phyloP scores from a whole-genome alignment of 2,888 invertebrate species.

The Lampropteryx suffumata region DNA sequence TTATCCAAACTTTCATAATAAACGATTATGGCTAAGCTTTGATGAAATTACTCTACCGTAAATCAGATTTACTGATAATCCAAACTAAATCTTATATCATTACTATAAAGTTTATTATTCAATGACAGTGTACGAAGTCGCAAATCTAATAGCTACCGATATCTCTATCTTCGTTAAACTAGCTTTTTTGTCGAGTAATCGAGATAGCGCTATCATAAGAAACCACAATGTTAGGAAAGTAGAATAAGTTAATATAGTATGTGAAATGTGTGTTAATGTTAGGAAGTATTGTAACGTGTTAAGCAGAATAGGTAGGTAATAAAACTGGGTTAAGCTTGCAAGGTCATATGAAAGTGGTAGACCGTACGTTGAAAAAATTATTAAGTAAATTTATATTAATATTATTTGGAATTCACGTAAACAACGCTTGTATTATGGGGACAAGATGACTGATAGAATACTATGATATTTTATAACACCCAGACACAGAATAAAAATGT shows the following conservation, averaged over 20 bases:
- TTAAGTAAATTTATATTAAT: neutral
- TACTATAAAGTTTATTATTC: neutral
- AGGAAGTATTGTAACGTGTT: conserved; percentile 17
- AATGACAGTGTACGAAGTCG: neutral
- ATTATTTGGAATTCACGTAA: no score
- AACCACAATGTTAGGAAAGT: conserved; percentile 27
- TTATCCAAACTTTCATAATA: conserved; percentile 7
- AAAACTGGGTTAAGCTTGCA: conserved; percentile 2
- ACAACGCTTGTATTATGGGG: no score
- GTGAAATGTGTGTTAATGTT: conserved; percentile 23
- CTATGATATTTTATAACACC: no score
- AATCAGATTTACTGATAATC: neutral
- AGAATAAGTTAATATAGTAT: conserved; percentile 9
- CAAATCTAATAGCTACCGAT: neutral
- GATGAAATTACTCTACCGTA: neutral
- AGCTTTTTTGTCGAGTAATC: conserved; percentile 36
- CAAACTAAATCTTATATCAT: neutral
- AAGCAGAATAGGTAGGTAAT: neutral
- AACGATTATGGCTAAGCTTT: conserved; percentile 9
- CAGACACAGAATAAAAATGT: no score
- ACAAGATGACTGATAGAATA: no score
- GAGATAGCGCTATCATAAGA: conserved; percentile 27
- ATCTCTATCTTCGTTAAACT: conserved; percentile 19
- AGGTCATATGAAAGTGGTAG: conserved; percentile 1
- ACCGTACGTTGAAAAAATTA: neutral